Conservation (phyloP, 2,113 vertebrate genomes). For the Nothocercus nigrocapillus region DNA sequence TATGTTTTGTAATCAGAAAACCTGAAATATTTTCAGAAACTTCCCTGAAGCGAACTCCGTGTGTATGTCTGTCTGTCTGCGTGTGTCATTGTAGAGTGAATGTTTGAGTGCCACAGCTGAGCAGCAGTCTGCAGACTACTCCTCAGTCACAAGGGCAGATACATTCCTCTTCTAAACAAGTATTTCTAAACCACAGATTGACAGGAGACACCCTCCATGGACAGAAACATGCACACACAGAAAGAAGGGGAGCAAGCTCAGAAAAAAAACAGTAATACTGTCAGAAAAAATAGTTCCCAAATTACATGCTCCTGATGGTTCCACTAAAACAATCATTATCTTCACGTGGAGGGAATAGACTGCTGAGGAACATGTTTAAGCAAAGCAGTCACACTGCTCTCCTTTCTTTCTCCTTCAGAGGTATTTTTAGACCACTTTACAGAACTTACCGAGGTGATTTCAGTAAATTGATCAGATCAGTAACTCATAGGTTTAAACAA, state of each 20-base stretch:
- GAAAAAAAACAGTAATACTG: not conserved
- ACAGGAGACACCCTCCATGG: not conserved
- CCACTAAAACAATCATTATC: not conserved
- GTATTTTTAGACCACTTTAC: constrained; percentile 27
- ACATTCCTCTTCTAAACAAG: not conserved
- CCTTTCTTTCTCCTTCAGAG: constrained; percentile 12
- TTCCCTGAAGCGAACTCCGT: not conserved
- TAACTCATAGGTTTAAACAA: constrained; percentile 24
- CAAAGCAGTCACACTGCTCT: not conserved
- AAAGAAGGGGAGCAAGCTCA: not conserved
- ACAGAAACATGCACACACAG: not conserved
- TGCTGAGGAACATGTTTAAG: not conserved
- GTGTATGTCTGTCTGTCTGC: not conserved
- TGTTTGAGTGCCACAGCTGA: not conserved
- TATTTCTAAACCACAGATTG: not conserved
- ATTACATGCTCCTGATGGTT: not conserved
- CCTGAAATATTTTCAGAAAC: not conserved
- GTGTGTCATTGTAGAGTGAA: not conserved
- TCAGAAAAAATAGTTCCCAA: not conserved
- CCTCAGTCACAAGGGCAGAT: not conserved
- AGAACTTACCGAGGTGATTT: constrained; percentile 13
- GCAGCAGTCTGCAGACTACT: not conserved
- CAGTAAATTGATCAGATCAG: constrained; percentile 33
- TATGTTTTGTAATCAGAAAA: not conserved
- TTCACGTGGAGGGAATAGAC: not conserved